Evolutionary conservation across 1,140 invertebrate genomes (phyloP).

Genomic region (Euwallacea similis): DNA sequence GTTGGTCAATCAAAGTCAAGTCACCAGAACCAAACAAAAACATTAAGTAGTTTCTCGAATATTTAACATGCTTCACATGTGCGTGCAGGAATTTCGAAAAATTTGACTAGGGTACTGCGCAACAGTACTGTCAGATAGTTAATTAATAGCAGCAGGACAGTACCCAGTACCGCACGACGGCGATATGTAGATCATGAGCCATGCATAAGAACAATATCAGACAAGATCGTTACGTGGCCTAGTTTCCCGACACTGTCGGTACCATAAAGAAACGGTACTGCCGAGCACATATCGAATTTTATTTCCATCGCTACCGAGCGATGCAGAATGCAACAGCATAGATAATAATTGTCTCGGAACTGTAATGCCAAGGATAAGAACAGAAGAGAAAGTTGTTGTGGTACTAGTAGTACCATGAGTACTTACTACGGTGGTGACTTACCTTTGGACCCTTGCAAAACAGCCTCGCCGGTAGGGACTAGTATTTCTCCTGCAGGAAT

Average conservation of each 20-base stretch:
- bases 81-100: no score
- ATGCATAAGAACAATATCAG: no score
- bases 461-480: slow-evolving; percentile 66
- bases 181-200: background rate
- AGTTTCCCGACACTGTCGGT: background rate
- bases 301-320: no score
- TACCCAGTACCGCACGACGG: no score
- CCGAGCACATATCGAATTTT: no score
- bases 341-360: slow-evolving; percentile 17
- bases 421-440: background rate
- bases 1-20: no score
- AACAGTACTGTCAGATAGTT: background rate
- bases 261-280: background rate
- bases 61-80: no score
- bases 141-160: slow-evolving; percentile 3
- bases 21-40: no score
- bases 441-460: slow-evolving; percentile 62
- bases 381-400: slow-evolving; percentile 14
- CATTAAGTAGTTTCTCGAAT: no score
- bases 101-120: no score
- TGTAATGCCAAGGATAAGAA: slow-evolving; percentile 22
- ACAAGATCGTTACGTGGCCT: slow-evolving; percentile 4
- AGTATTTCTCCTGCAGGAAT: slow-evolving; percentile 71
- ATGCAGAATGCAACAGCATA: background rate
- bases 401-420: background rate